These are phyloP conservation scores for Ciconia boyciana DNA, from an alignment of 2,113 vertebrate species.

Conservation along the genomic window DNA sequence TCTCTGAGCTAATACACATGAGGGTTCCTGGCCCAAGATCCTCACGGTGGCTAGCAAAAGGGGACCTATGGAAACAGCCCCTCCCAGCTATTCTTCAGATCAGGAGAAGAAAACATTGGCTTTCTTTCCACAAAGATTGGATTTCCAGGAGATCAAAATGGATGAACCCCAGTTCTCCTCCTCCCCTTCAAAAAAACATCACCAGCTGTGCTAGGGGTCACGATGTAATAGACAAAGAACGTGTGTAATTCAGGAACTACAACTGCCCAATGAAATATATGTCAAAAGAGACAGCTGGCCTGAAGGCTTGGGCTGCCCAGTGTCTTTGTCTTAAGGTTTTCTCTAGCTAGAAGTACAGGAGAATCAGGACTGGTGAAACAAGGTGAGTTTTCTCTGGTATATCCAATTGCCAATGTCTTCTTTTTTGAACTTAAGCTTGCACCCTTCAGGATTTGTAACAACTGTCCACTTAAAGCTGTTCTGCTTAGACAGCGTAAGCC, in stretches of 20 bases:
- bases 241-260: conserved; percentile 28
- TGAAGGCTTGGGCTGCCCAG: neutral
- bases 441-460: neutral
- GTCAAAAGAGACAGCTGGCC: conserved; percentile 63
- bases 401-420: neutral
- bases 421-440: neutral
- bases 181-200: neutral
- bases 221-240: conserved; percentile 2
- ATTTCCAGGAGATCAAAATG: neutral
- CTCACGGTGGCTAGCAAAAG: neutral
- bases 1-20: neutral
- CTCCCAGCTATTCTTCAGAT: neutral
- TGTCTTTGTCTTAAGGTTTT: conserved; percentile 45
- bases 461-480: neutral
- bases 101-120: neutral
- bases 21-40: neutral
- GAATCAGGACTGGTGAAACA: neutral
- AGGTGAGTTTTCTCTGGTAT: neutral
- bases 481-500: neutral
- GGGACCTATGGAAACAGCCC: neutral
- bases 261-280: conserved; percentile 47
- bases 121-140: neutral
- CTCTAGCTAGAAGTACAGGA: neutral
- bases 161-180: neutral
- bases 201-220: conserved; percentile 40